Evolutionary conservation across 2,797 vertebrate species (phyloP).

Genomic region (Hybognathus amarus): DNA sequence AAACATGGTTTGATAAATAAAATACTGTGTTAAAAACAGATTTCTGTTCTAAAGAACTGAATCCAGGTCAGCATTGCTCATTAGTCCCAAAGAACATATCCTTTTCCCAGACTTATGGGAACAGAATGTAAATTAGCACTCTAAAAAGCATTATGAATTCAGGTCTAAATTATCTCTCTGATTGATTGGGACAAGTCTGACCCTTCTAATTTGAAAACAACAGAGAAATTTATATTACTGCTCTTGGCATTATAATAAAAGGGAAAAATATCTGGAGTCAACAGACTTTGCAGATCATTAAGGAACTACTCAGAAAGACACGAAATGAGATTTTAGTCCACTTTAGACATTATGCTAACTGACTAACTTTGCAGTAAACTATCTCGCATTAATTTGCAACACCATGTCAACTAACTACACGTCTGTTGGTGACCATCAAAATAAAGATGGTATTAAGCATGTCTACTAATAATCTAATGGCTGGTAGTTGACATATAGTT

Average conservation of each 20-base stretch:
- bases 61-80: conserved; percentile 2
- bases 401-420: neutral
- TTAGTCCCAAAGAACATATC: neutral
- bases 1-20: neutral
- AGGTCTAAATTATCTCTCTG: conserved; percentile 15
- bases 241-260: conserved; percentile 14
- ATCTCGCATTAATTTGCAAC: neutral
- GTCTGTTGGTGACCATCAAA: neutral
- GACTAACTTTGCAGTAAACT: neutral
- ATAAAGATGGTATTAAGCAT: neutral
- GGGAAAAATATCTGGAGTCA: conserved; percentile 4
- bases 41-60: neutral
- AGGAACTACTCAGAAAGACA: neutral
- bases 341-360: neutral
- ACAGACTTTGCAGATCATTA: conserved; percentile 13
- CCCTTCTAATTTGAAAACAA: conserved; percentile 18
- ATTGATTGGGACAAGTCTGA: conserved; percentile 20
- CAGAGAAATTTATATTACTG: conserved; percentile 19
- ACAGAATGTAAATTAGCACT: conserved; percentile 25
- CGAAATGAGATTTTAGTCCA: neutral
- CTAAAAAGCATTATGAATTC: conserved; percentile 21
- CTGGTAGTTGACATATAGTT: neutral
- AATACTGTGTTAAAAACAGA: neutral
- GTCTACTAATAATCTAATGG: neutral
- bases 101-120: neutral